Base-by-base conservation (phyloP, 2,888 invertebrate species). In the Apamea sordens region DNA sequence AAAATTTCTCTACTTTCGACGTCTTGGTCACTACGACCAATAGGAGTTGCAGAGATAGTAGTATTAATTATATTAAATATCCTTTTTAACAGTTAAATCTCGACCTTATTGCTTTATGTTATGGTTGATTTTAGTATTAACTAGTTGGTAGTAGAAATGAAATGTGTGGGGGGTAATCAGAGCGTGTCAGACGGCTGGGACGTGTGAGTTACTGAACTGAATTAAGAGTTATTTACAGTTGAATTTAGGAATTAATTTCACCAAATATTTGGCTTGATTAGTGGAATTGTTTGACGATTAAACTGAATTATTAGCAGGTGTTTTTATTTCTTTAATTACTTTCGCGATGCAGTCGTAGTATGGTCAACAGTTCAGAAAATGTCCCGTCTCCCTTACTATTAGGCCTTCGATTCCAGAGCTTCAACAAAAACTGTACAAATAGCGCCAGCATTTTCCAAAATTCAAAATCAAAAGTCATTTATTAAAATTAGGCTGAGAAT, bases 1-100 rank as follows among this genome's bases (percentile, higher is more conserved):
- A 91, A 92, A 94, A 95, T 95, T 95, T 95, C 95, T 94, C 95
- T 92, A 94, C 95, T 96, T 95, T 95, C 95, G 89, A 94, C 90
- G 89, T 90, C 90, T 93, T 90, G 89, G 94, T 93, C 94, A 94
- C 93, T 93, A 93, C 93, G 91, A 93, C 92, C 93, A 94, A 94
- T 94, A 94, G 91, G 91, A 91, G 92, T 92, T 91, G 91, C 84
- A 85, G 94, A 94, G 93, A 94, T 93, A 94, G 91, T 90, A 85
- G 91, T 91, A 93, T 94, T 94, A 95, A 95, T 95, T 95, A 94
- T 92, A 92, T 93, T 93, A 82, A 83, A 84, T 79, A 83, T 81
- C 82, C 67, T 79, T 80, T 71, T 67, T 13, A 32, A 47, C 89
- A 92, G 86, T 91, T 91, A 84, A 95, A 93, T 93, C 84, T 88